phyloP scores from a whole-genome alignment of 1,140 invertebrate species.

The Drosophila pseudoobscura region DNA sequence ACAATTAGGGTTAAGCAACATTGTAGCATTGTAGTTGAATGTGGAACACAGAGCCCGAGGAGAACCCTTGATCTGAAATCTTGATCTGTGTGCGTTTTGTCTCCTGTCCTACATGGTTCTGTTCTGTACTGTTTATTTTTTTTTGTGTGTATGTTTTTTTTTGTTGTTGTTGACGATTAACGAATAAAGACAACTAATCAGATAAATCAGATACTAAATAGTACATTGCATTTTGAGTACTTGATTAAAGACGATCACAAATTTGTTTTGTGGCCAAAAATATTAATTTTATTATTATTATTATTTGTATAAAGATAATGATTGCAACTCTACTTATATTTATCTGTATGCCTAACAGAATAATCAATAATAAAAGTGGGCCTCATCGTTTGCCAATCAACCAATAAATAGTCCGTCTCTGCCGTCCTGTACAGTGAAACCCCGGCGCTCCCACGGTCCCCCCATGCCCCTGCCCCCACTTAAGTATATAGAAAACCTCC shows the following conservation, averaged over 20 bases:
- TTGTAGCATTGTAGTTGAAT: slow-evolving; percentile 20
- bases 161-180: slow-evolving; percentile 6
- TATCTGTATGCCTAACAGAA: slow-evolving; percentile 58
- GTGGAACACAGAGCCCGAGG: not conserved
- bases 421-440: slow-evolving; percentile 35
- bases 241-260: no score
- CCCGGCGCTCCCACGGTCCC: not conserved
- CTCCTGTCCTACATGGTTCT: no score
- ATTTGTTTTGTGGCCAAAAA: slow-evolving; percentile 7
- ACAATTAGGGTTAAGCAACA: slow-evolving; percentile 21
- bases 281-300: slow-evolving; percentile 27
- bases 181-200: slow-evolving; percentile 49
- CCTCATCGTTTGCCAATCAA: slow-evolving; percentile 39
- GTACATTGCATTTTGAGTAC: no score
- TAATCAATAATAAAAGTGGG: slow-evolving; percentile 43
- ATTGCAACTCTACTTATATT: slow-evolving; percentile 53
- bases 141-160: not conserved
- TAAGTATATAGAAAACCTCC: slow-evolving; percentile 64
- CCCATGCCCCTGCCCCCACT: not conserved
- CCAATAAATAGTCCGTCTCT: slow-evolving; percentile 26
- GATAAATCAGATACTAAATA: slow-evolving; percentile 1
- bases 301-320: slow-evolving; percentile 55
- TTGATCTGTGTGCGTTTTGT: slow-evolving; percentile 16
- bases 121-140: not conserved
- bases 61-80: not conserved